Conservation (phyloP, 2,113 vertebrate genomes). For the Rhinopomastus cyanomelas region DNA sequence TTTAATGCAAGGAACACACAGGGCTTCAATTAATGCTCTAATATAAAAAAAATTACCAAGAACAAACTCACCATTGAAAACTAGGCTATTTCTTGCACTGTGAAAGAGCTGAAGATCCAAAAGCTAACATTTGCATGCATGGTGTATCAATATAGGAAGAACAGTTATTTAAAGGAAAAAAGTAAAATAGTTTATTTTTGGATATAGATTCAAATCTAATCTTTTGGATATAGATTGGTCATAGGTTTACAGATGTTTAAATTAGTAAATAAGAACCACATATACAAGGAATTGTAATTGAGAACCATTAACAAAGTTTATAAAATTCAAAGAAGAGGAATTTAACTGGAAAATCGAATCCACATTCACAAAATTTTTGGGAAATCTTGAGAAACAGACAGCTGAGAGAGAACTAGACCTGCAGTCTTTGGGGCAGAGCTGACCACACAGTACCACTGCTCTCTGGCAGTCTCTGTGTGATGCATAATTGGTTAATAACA, state of each 20-base stretch:
- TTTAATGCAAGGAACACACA: neutral
- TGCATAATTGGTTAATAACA: neutral
- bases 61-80: neutral
- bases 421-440: neutral
- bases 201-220: no score
- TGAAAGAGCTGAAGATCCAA: neutral
- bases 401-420: neutral
- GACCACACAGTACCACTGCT: neutral
- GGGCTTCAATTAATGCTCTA: neutral
- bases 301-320: neutral
- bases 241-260: neutral
- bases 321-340: neutral
- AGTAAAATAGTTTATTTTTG: no score
- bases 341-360: neutral
- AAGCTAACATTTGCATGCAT: neutral
- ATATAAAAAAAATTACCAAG: neutral
- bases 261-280: neutral
- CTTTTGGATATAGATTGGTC: neutral
- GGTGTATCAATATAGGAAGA: neutral
- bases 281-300: neutral
- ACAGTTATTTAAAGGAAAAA: no score
- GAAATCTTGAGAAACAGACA: neutral
- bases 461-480: neutral
- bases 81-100: neutral
- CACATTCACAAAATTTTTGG: neutral